Conservation (phyloP, 2,888 invertebrate species). For the Acronicta aceris region DNA sequence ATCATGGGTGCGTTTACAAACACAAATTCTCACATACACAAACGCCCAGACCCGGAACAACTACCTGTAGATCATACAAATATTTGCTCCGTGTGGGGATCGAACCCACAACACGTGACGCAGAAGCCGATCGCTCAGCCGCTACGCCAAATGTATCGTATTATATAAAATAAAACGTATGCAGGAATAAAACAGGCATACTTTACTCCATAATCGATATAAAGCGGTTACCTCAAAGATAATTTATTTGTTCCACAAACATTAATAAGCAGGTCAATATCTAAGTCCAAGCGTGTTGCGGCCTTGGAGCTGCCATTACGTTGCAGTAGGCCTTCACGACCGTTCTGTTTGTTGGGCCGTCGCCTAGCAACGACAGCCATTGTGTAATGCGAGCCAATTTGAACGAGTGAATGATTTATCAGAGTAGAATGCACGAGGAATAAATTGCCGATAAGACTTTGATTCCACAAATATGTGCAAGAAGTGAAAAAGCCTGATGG, state of each 20-base stretch:
- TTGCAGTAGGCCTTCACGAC: constrained; percentile 22
- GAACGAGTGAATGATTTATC: constrained; percentile 10
- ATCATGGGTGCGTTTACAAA: too few relatives aligned
- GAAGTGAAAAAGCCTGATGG: not conserved
- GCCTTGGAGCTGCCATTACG: constrained; percentile 41
- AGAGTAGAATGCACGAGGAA: constrained; percentile 22
- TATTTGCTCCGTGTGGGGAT: too few relatives aligned
- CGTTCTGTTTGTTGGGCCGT: constrained; percentile 33
- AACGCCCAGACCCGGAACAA: too few relatives aligned
- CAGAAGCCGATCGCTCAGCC: too few relatives aligned
- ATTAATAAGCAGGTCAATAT: constrained; percentile 47
- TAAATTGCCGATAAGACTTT: constrained; percentile 13
- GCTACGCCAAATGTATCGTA: too few relatives aligned
- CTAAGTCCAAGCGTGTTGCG: constrained; percentile 15
- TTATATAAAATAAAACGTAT: too few relatives aligned
- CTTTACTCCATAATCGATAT: constrained; percentile 6
- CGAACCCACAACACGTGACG: too few relatives aligned
- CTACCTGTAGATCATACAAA: too few relatives aligned
- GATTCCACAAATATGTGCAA: constrained; percentile 12
- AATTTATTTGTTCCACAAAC: constrained; percentile 50
- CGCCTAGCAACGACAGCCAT: constrained; percentile 28
- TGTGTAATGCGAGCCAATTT: constrained; percentile 11
- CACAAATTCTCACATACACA: too few relatives aligned
- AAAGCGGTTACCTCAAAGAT: constrained; percentile 16
- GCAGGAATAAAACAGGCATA: too few relatives aligned